Conservation (phyloP, 2,113 vertebrate genomes). For the Myotis lucifugus region DNA sequence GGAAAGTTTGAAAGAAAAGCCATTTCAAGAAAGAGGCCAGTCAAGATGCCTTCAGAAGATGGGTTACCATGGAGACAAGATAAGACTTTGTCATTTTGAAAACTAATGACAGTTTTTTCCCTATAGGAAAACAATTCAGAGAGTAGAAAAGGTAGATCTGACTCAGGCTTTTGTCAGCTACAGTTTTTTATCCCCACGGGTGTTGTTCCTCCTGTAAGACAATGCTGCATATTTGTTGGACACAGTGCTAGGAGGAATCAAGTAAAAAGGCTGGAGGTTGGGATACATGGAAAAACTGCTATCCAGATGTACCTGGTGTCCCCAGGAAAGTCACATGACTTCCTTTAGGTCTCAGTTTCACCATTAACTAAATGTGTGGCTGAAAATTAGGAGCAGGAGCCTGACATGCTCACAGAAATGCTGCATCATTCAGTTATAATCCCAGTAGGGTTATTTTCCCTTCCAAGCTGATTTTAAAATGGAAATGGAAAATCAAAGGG, state of each 20-base stretch:
- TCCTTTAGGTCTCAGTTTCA: neutral
- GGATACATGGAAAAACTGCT: neutral
- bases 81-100: slow-evolving; percentile 54
- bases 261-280: neutral
- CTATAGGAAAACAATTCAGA: slow-evolving; percentile 22
- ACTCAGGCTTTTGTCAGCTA: neutral
- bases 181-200: neutral
- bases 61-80: slow-evolving; percentile 59
- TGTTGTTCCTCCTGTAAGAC: neutral
- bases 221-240: neutral
- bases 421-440: neutral
- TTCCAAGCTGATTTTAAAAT: neutral
- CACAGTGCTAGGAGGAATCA: neutral
- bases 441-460: neutral
- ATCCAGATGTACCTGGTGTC: neutral
- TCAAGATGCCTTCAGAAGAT: slow-evolving; percentile 25
- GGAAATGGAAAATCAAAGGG: neutral
- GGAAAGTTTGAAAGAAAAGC: slow-evolving; percentile 48
- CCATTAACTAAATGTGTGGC: neutral
- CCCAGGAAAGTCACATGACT: neutral
- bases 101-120: slow-evolving; percentile 34
- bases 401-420: neutral
- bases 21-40: slow-evolving; percentile 56
- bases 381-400: slow-evolving; percentile 5
- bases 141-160: neutral